A percentile compares a stretch with the other conserved stretches of the same genome.
Conservation (phyloP, 2,797 vertebrate genomes). For the Amblyraja radiata region DNA sequence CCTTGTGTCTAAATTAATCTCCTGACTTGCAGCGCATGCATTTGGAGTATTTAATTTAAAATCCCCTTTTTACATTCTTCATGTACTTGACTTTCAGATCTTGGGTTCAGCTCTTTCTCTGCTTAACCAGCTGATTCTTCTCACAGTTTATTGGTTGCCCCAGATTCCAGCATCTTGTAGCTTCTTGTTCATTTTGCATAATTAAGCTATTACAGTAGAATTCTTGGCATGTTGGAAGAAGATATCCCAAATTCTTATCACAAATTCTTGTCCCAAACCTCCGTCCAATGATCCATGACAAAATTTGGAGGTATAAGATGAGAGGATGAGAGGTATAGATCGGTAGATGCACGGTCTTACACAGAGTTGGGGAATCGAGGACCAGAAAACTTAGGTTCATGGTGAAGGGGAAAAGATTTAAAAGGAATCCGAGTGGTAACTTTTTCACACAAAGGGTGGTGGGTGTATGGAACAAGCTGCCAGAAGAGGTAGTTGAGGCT, state of each 20-base stretch:
- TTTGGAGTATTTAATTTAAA: not conserved
- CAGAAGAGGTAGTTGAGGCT: too few relatives aligned
- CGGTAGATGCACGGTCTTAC: too few relatives aligned
- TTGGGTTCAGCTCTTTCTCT: not conserved
- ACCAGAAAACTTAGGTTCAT: too few relatives aligned
- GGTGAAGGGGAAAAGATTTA: too few relatives aligned
- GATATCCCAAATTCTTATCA: not conserved
- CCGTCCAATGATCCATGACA: not conserved
- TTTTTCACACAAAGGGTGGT: too few relatives aligned
- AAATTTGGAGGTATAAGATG: not conserved
- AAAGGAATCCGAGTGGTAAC: too few relatives aligned
- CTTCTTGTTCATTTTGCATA: not conserved
- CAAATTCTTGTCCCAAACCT: not conserved
- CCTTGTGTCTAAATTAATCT: too few relatives aligned
- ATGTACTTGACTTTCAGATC: not conserved
- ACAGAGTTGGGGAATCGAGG: too few relatives aligned
- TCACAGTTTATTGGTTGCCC: too few relatives aligned
- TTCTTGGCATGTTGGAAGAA: not conserved
- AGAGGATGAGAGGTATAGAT: not conserved
- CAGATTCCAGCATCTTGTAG: too few relatives aligned
- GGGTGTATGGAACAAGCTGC: too few relatives aligned
- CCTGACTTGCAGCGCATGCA: not conserved
- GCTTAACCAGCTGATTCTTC: not conserved
- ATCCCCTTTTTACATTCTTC: not conserved
- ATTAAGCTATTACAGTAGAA: not conserved